phyloP scores from a whole-genome alignment of 2,888 invertebrate species.

The Trichogramma evanescens region DNA sequence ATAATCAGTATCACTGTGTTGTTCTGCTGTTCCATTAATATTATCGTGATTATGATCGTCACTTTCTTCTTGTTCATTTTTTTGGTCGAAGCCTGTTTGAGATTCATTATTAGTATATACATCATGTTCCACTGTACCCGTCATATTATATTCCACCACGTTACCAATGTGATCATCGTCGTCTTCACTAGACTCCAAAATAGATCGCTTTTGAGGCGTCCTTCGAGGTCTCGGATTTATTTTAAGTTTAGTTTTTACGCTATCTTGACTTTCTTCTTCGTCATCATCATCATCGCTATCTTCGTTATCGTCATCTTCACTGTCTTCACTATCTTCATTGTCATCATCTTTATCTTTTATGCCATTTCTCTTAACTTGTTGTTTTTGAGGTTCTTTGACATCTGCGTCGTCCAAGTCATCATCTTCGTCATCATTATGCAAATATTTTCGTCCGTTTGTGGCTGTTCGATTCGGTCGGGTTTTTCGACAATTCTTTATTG shows the following conservation, averaged over 20 bases:
- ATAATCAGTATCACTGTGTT: conserved; percentile 15
- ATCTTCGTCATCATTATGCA: conserved; percentile 24
- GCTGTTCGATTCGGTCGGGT: conserved; percentile 27
- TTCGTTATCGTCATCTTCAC: conserved; percentile 20
- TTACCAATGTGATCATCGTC: neutral
- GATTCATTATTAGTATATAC: no score
- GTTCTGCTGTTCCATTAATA: neutral
- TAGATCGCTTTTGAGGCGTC: conserved; percentile 19
- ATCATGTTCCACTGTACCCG: no score
- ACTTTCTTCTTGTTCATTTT: conserved; percentile 15
- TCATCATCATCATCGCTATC: conserved; percentile 22
- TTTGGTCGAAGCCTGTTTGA: no score
- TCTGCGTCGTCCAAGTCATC: conserved; percentile 7
- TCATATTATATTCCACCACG: no score
- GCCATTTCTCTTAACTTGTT: conserved; percentile 12
- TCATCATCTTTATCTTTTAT: conserved; percentile 13
- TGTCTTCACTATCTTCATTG: conserved; percentile 13
- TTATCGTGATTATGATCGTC: neutral
- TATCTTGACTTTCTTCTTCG: conserved; percentile 2
- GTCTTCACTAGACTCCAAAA: conserved; percentile 11
- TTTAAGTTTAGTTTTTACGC: conserved; percentile 2
- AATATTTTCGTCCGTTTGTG: conserved; percentile 8
- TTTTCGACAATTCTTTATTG: conserved; percentile 36
- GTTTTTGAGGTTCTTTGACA: conserved; percentile 5
- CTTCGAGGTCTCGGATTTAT: conserved; percentile 30